These are phyloP conservation scores for Torymus aiolomorphi DNA, from an alignment of 2,888 invertebrate genomes.

Conservation along the genomic window DNA sequence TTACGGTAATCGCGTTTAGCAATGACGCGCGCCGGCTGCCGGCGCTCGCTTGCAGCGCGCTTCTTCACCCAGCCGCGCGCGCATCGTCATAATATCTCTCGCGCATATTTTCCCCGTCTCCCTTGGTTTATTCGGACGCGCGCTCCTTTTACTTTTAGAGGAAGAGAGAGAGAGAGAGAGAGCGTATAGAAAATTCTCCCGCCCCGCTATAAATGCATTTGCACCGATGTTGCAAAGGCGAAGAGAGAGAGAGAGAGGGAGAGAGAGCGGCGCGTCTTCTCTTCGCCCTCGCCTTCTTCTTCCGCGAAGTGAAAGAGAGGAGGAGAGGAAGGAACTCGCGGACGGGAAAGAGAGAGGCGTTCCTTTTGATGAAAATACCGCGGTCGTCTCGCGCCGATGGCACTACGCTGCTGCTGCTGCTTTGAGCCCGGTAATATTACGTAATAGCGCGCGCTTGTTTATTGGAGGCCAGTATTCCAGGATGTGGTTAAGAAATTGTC, in stretches of 20 bases:
- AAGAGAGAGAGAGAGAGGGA: too few species aligned
- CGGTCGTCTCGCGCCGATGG: background rate
- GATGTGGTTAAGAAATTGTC: too few species aligned
- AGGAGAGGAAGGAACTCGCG: background rate
- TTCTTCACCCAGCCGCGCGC: background rate
- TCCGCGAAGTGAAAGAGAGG: too few species aligned
- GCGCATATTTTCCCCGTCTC: constrained; percentile 43
- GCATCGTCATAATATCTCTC: constrained; percentile 45
- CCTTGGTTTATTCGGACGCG: background rate
- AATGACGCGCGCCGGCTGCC: constrained; percentile 52
- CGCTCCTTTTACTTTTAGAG: constrained; percentile 30
- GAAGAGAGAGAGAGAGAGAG: too few species aligned
- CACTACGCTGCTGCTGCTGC: background rate
- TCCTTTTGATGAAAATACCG: constrained; percentile 35
- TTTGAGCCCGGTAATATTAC: background rate
- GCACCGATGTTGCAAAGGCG: constrained; percentile 7
- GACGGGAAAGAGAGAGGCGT: background rate
- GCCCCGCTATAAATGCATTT: constrained; percentile 41
- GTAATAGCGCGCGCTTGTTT: background rate
- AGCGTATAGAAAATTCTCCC: constrained; percentile 36
- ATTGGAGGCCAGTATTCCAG: background rate
- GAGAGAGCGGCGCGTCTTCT: too few species aligned
- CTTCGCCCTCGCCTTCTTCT: too few species aligned
- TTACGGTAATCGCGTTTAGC: constrained; percentile 57
- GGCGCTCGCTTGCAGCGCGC: background rate